Conservation (phyloP, 2,888 invertebrate genomes). For the Bombylius major region DNA sequence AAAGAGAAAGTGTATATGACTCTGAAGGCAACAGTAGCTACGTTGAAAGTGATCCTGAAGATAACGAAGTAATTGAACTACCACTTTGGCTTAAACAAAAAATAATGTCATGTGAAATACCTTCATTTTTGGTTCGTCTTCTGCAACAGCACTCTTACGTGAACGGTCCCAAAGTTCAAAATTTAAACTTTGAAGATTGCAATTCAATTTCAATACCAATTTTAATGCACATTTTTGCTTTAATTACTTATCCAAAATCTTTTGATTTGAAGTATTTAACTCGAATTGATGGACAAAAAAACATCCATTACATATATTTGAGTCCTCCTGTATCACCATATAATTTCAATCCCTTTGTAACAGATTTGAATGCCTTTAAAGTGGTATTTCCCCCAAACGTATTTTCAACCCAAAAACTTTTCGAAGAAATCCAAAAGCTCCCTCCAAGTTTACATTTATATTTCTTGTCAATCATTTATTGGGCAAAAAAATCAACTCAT, state of each 20-base stretch:
- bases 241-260: conserved; percentile 29
- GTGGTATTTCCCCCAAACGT: conserved; percentile 20
- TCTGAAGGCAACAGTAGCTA: conserved; percentile 4
- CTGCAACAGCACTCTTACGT: conserved; percentile 49
- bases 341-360: conserved; percentile 2
- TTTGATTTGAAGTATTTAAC: conserved; percentile 29
- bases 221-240: conserved; percentile 43
- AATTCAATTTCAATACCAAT: conserved; percentile 48
- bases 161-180: conserved; percentile 59
- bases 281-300: conserved; percentile 26
- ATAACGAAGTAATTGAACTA: conserved; percentile 17
- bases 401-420: conserved; percentile 19
- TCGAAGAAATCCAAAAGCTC: conserved; percentile 20
- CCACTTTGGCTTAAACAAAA: conserved; percentile 55
- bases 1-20: neutral
- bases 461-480: conserved; percentile 29
- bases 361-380: conserved; percentile 23
- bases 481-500: conserved; percentile 28
- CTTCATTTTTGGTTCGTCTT: conserved; percentile 56
- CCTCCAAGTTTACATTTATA: conserved; percentile 28
- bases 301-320: conserved; percentile 17
- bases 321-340: neutral
- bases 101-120: conserved; percentile 47
- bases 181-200: conserved; percentile 46
- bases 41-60: neutral